Evolutionary conservation across 2,113 vertebrate genomes (phyloP), one percentile per base, ranked within the genome.

Genomic region (Anolis carolinensis): DNA sequence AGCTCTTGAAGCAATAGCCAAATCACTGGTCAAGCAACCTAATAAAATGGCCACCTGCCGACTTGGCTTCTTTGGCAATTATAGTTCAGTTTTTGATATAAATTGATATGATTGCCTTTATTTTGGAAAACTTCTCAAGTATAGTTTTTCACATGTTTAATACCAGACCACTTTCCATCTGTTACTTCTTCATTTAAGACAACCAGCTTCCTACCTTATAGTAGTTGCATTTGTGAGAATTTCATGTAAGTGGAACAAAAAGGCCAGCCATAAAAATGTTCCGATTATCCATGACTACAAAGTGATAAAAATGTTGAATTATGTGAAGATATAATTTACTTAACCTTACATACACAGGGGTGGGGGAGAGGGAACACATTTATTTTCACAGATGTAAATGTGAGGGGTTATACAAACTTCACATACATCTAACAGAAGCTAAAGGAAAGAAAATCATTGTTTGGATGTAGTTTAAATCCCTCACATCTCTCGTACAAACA

Each of bases 371-470:
- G 5, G 63, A 27, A 7, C 63, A 27, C 63, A 2, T 68, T 90
- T 70, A 78, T 73, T 81, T 78, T 79, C 86, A 83, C 82, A 32
- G 44, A 70, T 83, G 74, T 82, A 71, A 55, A 52, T 88, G 80
- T 77, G 10, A 13, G n/a, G n/a, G 62, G 79, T 1, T 59, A 88
- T 72, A 72, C 32, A 78, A 90, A 78, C 79, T 90, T 87, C 68
- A 44, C 79, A 1, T 63, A 81, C 52, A 59, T n/a, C 82, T 90
- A 83, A 39, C 14, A 39, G 75, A 85, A 62, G 88, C 59, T 83
- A 88, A 89, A 84, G 90, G 89, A 63, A 90, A 81, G 39, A 55
- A 77, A 79, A 73, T 8, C 39, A 50, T 20, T 84, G 78, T 63
- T 67, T 87, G 32, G 84, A 81, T 18, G 50, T 39, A 48, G 21